A percentile compares a stretch with the other conserved stretches of the same genome.
phyloP scores from a whole-genome alignment of 2,888 invertebrate genomes.

The Rosalia funebris region DNA sequence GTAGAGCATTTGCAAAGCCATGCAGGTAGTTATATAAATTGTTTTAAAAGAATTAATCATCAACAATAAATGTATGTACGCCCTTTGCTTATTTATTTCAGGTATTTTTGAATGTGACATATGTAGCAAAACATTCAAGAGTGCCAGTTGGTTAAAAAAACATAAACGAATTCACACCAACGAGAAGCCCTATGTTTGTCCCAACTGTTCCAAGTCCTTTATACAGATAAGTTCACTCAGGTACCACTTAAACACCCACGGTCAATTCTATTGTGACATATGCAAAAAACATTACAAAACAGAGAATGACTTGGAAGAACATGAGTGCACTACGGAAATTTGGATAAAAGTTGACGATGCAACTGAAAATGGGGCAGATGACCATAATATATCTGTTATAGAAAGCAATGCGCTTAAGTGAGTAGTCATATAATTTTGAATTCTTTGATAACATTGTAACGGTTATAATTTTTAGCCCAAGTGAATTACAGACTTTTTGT shows the following conservation, averaged over 20 bases:
- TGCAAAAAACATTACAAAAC: slow-evolving; percentile 40
- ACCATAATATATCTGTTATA: too few species aligned
- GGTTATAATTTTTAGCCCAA: background rate
- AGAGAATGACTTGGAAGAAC: slow-evolving; percentile 29
- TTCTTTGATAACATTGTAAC: too few species aligned
- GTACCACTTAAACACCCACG: slow-evolving; percentile 37
- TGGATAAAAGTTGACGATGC: background rate
- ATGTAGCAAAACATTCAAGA: slow-evolving; percentile 37
- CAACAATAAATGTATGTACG: too few species aligned
- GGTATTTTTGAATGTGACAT: slow-evolving; percentile 26
- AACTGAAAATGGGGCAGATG: background rate
- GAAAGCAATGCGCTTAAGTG: too few species aligned
- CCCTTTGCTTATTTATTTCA: too few species aligned
- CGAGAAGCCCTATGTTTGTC: slow-evolving; percentile 36
- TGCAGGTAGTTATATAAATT: slow-evolving; percentile 36
- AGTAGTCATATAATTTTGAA: too few species aligned
- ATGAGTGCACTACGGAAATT: slow-evolving; percentile 28
- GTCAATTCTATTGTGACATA: slow-evolving; percentile 34
- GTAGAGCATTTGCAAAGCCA: slow-evolving; percentile 43
- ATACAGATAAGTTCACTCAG: slow-evolving; percentile 36
- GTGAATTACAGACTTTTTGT: slow-evolving; percentile 12
- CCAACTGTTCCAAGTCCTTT: slow-evolving; percentile 37
- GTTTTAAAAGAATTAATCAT: background rate
- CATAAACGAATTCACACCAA: slow-evolving; percentile 34
- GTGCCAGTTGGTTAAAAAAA: slow-evolving; percentile 31